These are phyloP conservation scores for Troides oblongomaculatus DNA, from an alignment of 2,888 invertebrate genomes.

Conservation along the genomic window DNA sequence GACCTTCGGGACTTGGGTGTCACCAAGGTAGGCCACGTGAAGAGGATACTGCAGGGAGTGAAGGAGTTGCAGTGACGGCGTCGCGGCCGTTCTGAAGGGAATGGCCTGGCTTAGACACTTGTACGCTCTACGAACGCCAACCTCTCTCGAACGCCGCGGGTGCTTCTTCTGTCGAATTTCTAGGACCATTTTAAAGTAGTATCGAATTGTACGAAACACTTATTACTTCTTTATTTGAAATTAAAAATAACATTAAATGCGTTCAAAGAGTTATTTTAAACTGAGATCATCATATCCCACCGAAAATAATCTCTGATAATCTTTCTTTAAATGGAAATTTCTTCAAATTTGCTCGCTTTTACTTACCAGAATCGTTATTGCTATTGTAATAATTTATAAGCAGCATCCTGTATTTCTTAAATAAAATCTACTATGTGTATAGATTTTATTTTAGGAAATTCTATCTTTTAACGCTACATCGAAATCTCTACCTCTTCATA, in stretches of 20 bases:
- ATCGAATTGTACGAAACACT: conserved; percentile 11
- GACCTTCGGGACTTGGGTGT: conserved; percentile 95
- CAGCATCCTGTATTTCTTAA: background rate
- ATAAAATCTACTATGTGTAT: background rate
- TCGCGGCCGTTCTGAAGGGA: conserved; percentile 74
- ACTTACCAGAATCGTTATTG: background rate
- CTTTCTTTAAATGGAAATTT: conserved; percentile 2
- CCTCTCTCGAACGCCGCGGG: conserved; percentile 21
- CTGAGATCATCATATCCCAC: conserved; percentile 25
- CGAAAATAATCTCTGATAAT: conserved; percentile 9
- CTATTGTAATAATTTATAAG: conserved; percentile 9
- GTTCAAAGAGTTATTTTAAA: conserved; percentile 21
- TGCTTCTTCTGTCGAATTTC: conserved; percentile 21
- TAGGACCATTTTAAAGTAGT: conserved; percentile 29
- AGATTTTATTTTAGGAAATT: background rate
- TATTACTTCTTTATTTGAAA: conserved; percentile 3
- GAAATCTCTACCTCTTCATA: conserved; percentile 42
- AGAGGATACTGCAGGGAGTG: conserved; percentile 95
- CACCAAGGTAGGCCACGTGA: conserved; percentile 96
- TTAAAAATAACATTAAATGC: background rate
- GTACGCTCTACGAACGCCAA: conserved; percentile 23
- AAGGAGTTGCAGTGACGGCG: conserved; percentile 84
- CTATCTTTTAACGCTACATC: conserved; percentile 34
- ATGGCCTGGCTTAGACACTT: conserved; percentile 55
- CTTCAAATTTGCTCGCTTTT: background rate